A percentile compares a stretch with the other conserved stretches of the same genome.
phyloP scores from a whole-genome alignment of 2,797 vertebrate genomes.

The Myotis pilosus region DNA sequence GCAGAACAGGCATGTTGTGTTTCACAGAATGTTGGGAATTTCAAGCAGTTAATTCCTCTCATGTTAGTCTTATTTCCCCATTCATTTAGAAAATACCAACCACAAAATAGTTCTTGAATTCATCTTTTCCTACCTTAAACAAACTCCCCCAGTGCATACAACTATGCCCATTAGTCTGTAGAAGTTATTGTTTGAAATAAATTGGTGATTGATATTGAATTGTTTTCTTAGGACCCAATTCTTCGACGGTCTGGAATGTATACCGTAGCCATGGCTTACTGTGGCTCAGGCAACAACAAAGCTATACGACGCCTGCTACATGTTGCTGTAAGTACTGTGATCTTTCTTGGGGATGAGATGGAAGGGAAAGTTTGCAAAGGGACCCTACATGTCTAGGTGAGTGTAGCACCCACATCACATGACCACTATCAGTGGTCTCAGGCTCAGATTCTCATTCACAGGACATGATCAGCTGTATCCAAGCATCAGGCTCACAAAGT shows the following conservation, averaged over 20 bases:
- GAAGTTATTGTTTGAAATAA: constrained; percentile 42
- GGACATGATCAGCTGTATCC: not conserved
- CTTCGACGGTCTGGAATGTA: constrained; percentile 98
- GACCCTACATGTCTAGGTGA: not conserved
- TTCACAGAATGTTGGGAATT: not conserved
- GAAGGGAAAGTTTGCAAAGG: not conserved
- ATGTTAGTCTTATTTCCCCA: not conserved
- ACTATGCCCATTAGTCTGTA: not conserved
- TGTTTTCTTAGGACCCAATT: constrained; percentile 90
- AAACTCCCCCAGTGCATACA: not conserved
- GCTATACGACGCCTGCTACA: constrained; percentile 97
- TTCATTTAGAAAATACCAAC: constrained; percentile 20
- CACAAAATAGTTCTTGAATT: constrained; percentile 29
- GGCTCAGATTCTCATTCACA: not conserved
- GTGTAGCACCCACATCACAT: not conserved
- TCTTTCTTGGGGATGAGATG: not conserved
- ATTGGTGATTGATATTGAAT: constrained; percentile 20
- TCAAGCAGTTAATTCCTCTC: not conserved
- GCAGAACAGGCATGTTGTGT: not conserved
- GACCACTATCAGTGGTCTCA: not conserved
- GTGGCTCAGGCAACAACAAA: constrained; percentile 99
- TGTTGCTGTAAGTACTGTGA: constrained; percentile 92
- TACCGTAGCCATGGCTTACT: constrained; percentile 99
- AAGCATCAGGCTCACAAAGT: not conserved
- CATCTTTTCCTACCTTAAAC: not conserved